Base-by-base conservation (phyloP, 2,113 vertebrate genomes). In the Climacteris rufus region DNA sequence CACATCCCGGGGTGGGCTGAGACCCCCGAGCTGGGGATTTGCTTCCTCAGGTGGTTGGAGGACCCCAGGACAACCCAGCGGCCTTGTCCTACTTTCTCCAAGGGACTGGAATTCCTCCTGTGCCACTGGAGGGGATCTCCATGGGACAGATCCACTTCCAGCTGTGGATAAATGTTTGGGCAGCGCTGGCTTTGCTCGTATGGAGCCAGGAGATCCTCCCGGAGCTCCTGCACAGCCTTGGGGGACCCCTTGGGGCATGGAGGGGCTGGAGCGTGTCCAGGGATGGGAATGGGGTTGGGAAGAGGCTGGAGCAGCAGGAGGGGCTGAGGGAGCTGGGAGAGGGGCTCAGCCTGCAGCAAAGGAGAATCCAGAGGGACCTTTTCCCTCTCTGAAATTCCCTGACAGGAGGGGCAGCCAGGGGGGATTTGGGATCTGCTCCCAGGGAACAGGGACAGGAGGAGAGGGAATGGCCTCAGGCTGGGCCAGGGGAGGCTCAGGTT, bases 381-480 rank as follows among this genome's bases (percentile, higher is more conserved):
- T n/a, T n/a, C n/a, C n/a, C n/a, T n/a, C n/a, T n/a, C n/a, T n/a
- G n/a, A n/a, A n/a, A n/a, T n/a, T n/a, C n/a, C n/a, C n/a, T n/a
- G n/a, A n/a, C n/a, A n/a, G n/a, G n/a, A n/a, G n/a, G n/a, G n/a
- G n/a, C n/a, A n/a, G n/a, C n/a, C n/a, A n/a, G n/a, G n/a, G n/a
- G n/a, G n/a, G n/a, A n/a, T n/a, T n/a, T n/a, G n/a, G n/a, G n/a
- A n/a, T n/a, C n/a, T n/a, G n/a, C n/a, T n/a, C n/a, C n/a, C n/a
- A n/a, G n/a, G n/a, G n/a, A n/a, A n/a, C n/a, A n/a, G n/a, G 7
- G 12, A 5, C 27, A 66, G 40, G 25, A 45, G 0, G 8, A 80
- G 50, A 66, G 57, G 37, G 6, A 80, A 45, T 0, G 1, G 33
- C 27, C 17, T 66, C 10, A 10, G 1, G 33, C 4, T 35, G 45